Base-by-base conservation (phyloP, 2,113 vertebrate species). In the Laterallus jamaicensis region DNA sequence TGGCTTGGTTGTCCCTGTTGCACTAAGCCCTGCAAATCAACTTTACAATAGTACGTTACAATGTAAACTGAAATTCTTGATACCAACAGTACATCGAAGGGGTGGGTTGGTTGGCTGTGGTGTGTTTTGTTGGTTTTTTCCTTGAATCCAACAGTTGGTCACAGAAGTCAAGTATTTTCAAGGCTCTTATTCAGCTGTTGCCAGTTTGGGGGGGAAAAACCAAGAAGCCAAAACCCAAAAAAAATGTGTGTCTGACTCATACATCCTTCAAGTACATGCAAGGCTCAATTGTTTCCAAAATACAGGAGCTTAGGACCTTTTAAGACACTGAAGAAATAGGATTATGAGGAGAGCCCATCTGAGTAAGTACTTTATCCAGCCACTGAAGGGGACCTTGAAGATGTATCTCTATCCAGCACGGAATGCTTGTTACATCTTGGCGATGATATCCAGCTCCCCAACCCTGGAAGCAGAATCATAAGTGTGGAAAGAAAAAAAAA, bases 351-450 rank as follows among this genome's bases (percentile, higher is more conserved):
- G 99, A 99, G 78, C 99, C 99, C 99, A 99, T 40, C 96, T 99
- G 99, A 94, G 99, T 99, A 73, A 99, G 99, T 95, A 99, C 99
- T 98, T 99, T 99, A 98, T 99, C 99, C 98, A 99, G 97, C 99
- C 99, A 99, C 96, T 99, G 99, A 95, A 99, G 98, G 29, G 99
- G 99, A 42, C 99, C 99, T 7, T 99, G 99, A 96, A 99, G 98
- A 79, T 99, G 99, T 87, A 99, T 99, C 98, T 99, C 99, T 90
- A 99, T 99, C 99, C 99, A 99, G 98, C 99, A 35, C 35, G 35
- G 35, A 35, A 7, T 35, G 35, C 35, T 35, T 35, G 35, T 35
- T 35, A 35, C 40, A 40, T 56, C n/a, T n/a, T n/a, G n/a, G n/a
- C n/a, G n/a, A n/a, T n/a, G n/a, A n/a, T n/a, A n/a, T n/a, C n/a